A percentile compares a stretch with the other conserved stretches of the same genome.
These are phyloP conservation scores for Turritopsis rubra DNA, from an alignment of 30 jellyfish, hydroid and myxozoan species.

Conservation along the genomic window DNA sequence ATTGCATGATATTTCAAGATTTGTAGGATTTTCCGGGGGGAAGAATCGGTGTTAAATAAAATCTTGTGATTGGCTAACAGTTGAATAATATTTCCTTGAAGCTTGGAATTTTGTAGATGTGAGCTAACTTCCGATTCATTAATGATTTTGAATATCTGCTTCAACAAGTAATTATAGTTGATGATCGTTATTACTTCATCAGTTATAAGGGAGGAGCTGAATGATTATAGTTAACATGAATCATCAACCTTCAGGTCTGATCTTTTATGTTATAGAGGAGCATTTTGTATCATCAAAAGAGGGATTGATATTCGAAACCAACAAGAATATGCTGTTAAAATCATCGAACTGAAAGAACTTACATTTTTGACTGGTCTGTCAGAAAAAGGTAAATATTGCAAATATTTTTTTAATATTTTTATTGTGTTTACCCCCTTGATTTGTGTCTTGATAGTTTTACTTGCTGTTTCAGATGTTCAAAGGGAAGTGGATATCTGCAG, in stretches of 20 bases:
- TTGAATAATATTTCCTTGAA: too few relatives aligned
- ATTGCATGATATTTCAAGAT: too few relatives aligned
- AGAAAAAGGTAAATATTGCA: slow-evolving; percentile 42
- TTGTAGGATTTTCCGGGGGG: too few relatives aligned
- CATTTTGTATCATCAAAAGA: slow-evolving; percentile 55
- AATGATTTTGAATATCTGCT: too few relatives aligned
- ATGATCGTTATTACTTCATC: background rate
- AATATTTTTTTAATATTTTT: background rate
- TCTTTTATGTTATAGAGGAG: slow-evolving; percentile 59
- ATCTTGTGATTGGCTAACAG: too few relatives aligned
- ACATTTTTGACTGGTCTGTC: slow-evolving; percentile 65
- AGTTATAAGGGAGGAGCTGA: background rate
- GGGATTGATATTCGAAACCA: slow-evolving; percentile 58
- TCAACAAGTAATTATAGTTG: too few relatives aligned
- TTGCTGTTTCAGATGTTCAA: slow-evolving; percentile 41
- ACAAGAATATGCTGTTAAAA: slow-evolving; percentile 63
- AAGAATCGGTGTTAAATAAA: too few relatives aligned
- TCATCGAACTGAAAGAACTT: slow-evolving; percentile 65
- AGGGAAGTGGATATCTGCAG: slow-evolving; percentile 76
- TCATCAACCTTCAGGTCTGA: too few relatives aligned
- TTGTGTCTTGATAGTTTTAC: background rate
- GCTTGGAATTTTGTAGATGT: too few relatives aligned
- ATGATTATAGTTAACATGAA: too few relatives aligned
- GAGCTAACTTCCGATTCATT: too few relatives aligned
- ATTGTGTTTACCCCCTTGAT: background rate